Evolutionary conservation across 2,113 vertebrate genomes (phyloP).

Genomic region (Astur gentilis): DNA sequence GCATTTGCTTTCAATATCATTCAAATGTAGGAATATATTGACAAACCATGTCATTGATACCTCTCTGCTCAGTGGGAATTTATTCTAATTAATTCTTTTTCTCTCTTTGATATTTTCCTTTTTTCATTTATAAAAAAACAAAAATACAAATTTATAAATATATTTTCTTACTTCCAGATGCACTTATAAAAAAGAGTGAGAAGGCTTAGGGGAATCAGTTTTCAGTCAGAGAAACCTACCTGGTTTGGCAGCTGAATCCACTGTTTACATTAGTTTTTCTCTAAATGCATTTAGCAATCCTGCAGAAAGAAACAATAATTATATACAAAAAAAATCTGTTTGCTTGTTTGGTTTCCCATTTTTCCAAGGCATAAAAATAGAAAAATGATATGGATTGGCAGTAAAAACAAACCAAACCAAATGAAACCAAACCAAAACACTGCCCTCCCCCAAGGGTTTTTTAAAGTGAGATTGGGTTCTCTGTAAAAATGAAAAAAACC

Average conservation of each 20-base stretch:
- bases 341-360: not conserved
- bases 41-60: not conserved
- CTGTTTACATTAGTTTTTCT: not conserved
- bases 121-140: not conserved
- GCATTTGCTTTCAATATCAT: not conserved
- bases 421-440: not conserved
- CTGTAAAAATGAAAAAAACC: not conserved
- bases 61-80: not conserved
- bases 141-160: too few species aligned
- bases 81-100: not conserved
- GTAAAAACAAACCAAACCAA: not conserved
- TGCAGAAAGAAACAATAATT: not conserved
- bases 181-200: not conserved
- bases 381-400: accelerated
- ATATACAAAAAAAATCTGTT: not conserved
- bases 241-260: not conserved
- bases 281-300: not conserved
- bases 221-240: not conserved
- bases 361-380: not conserved
- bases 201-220: not conserved
- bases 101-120: not conserved
- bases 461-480: not conserved
- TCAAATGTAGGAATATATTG: not conserved
- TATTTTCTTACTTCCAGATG: not conserved
- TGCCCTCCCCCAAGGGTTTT: accelerated